Base-by-base conservation (phyloP, 2,888 invertebrate genomes). In the Synanthedon vespiformis region DNA sequence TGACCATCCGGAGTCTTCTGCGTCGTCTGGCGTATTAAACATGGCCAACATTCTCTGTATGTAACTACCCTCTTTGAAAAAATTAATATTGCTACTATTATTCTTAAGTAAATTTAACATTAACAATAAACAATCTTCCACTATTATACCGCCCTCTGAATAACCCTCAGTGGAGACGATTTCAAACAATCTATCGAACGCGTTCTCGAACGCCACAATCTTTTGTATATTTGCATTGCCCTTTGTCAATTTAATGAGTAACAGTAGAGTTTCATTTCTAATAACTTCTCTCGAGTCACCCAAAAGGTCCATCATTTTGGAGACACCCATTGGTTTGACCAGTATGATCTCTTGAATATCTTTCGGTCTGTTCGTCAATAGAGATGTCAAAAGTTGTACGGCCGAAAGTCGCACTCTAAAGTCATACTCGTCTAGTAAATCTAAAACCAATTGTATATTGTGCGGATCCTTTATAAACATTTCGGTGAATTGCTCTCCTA, bases 151-250 rank as follows among this genome's bases (percentile, higher is more conserved):
- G 50, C 98, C 98, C 74, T 98, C 96, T 1, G 95, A 94, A 63
- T 92, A 94, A 3, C 97, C 97, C 80, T 99, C 99, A 54, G 94
- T 93, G 2, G 89, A 90, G 11, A 99, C 94, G 10, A 99, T 97
- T 74, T 97, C 96, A 63, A 99, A 94, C 34, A 99, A 88, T 60
- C 95, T 90, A 77, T 98, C 98, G 72, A 99, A 99, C 0, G 98
- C 98, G 82, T 98, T 99, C 78, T 99, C 99, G 77, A 99, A 99
- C 0, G 99, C 98, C 0, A 99, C 97, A 66, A 99, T 98, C 85
- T 99, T 99, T 77, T 99, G 98, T 65, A 99, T 97, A 76, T 97
- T 98, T 0, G 97, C 95, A 84, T 99, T 98, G 12, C 94, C 94
- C 66, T 89, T 94, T 0, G 98, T 98, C 62, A 99, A 81, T 67